Evolutionary conservation across 2,113 vertebrate genomes (phyloP).

Genomic region (Dipodomys merriami): DNA sequence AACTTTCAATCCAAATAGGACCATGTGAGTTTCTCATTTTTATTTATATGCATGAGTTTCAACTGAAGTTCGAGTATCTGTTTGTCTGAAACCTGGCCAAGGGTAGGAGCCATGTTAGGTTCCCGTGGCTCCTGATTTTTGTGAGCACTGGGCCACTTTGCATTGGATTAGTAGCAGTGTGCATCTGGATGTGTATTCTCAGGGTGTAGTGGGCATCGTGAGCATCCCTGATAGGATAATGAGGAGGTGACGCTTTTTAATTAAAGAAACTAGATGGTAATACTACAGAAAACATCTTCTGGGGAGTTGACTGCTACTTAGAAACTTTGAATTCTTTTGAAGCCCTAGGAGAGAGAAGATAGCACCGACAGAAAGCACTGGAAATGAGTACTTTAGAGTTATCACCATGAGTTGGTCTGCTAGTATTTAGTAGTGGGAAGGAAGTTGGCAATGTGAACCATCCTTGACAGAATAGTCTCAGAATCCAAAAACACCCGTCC

Average conservation of each 20-base stretch:
- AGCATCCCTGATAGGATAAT: background rate
- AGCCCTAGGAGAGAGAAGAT: rapidly evolving
- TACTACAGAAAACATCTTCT: background rate
- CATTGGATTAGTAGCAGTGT: background rate
- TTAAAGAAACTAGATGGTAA: background rate
- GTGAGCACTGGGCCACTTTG: background rate
- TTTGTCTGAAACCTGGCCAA: background rate
- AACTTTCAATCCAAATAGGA: background rate
- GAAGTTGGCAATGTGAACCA: rapidly evolving
- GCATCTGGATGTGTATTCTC: background rate
- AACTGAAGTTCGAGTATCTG: background rate
- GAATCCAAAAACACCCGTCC: background rate
- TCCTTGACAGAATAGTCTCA: background rate
- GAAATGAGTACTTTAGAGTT: background rate
- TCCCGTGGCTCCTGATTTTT: too few species aligned
- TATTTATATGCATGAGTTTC: background rate
- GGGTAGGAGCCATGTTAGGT: background rate
- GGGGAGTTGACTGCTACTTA: background rate
- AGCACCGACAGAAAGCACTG: rapidly evolving
- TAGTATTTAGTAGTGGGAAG: background rate
- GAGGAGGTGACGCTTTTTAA: background rate
- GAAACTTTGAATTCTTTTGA: background rate
- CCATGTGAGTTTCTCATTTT: background rate
- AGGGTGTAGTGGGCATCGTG: background rate
- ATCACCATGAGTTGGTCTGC: background rate